phyloP scores from a whole-genome alignment of 2,113 vertebrate species.

The Poecile atricapillus region DNA sequence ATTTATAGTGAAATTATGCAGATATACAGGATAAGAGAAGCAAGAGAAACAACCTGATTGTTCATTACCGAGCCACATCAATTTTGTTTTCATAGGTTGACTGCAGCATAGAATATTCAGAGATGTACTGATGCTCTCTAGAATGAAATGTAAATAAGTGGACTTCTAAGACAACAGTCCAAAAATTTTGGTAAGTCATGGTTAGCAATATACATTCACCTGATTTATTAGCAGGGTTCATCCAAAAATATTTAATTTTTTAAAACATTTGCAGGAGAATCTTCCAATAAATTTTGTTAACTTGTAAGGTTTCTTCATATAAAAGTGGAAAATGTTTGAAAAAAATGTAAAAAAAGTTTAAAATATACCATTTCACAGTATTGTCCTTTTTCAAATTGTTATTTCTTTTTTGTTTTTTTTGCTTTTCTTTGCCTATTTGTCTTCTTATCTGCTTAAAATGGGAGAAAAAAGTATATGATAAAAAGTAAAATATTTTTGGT shows the following conservation, averaged over 20 bases:
- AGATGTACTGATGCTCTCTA: neutral
- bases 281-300: neutral
- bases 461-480: neutral
- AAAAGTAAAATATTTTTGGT: rapidly evolving
- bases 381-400: neutral
- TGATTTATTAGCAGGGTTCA: neutral
- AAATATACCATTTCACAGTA: neutral
- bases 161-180: neutral
- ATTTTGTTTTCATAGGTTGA: neutral
- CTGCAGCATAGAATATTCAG: neutral
- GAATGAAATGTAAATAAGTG: neutral
- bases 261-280: neutral
- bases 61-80: neutral
- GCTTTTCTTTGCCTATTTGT: neutral
- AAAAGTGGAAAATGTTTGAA: neutral
- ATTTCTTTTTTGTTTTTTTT: rapidly evolving
- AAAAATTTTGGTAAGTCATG: neutral
- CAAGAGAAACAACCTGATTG: neutral
- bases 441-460: neutral
- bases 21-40: neutral
- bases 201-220: neutral
- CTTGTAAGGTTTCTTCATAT: neutral
- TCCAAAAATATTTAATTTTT: neutral
- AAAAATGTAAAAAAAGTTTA: neutral
- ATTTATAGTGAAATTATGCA: neutral